These are phyloP conservation scores for Lapara coniferarum DNA, from an alignment of 2,888 invertebrate genomes.

Conservation along the genomic window DNA sequence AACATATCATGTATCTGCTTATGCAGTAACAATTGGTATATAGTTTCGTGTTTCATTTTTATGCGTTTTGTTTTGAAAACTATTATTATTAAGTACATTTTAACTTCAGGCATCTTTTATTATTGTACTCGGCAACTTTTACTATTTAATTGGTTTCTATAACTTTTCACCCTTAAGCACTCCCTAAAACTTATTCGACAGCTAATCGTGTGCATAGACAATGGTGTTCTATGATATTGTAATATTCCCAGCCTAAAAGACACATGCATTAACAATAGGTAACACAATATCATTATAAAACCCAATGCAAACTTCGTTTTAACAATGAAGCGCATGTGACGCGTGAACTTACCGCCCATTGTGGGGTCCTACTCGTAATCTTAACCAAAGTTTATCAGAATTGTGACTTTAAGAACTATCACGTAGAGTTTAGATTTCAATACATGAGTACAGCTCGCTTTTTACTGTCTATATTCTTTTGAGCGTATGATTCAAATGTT, in stretches of 20 bases:
- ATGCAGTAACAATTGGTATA: neutral
- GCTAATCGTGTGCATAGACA: neutral
- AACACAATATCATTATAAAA: slow-evolving; percentile 15
- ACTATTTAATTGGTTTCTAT: too few relatives aligned
- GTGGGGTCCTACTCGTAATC: neutral
- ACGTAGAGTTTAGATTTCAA: neutral
- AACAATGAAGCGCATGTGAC: slow-evolving; percentile 16
- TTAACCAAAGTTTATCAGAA: neutral
- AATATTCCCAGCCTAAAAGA: slow-evolving; percentile 21
- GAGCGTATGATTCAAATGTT: slow-evolving; percentile 4
- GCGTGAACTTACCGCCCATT: slow-evolving; percentile 13
- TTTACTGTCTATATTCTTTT: slow-evolving; percentile 5
- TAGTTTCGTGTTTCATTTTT: slow-evolving; percentile 2
- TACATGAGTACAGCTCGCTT: neutral
- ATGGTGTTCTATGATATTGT: neutral
- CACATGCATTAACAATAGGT: slow-evolving; percentile 6
- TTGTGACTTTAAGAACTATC: neutral
- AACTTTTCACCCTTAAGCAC: neutral
- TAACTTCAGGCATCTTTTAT: too few relatives aligned
- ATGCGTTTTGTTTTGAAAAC: neutral
- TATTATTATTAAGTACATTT: too few relatives aligned
- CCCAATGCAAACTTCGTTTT: slow-evolving; percentile 5
- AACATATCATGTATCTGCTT: slow-evolving; percentile 5
- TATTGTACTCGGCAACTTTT: too few relatives aligned
- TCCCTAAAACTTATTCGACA: neutral